phyloP scores from a whole-genome alignment of 2,888 invertebrate genomes.

The Stenolophus ochropezus region DNA sequence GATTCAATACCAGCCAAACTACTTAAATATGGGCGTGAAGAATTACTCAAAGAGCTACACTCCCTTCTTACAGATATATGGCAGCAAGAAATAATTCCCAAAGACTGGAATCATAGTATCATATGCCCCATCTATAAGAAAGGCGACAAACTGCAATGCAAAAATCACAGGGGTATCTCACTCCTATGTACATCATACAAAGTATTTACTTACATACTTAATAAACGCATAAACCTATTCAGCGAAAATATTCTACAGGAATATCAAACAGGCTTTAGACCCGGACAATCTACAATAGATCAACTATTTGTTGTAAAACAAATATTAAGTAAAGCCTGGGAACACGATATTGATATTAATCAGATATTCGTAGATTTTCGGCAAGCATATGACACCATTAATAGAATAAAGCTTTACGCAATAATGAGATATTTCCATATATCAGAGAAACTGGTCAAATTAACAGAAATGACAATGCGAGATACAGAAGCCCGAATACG shows the following conservation, averaged over 20 bases:
- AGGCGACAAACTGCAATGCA: neutral
- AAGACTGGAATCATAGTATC: neutral
- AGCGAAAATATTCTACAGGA: neutral
- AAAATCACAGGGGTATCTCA: neutral
- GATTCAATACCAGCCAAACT: conserved; percentile 12
- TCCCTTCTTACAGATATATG: neutral
- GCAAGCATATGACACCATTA: neutral
- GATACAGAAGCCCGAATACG: too few species aligned
- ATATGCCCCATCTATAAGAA: neutral
- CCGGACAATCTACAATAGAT: neutral
- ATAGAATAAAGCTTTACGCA: neutral
- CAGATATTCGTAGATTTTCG: neutral
- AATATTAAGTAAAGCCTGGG: neutral
- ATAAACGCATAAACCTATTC: neutral
- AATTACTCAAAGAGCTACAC: neutral
- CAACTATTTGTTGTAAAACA: conserved; percentile 7
- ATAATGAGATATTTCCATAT: neutral
- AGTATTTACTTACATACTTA: neutral
- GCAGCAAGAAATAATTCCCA: neutral
- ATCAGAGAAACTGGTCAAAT: neutral
- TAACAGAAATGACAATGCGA: neutral
- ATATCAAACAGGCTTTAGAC: neutral
- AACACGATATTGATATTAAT: neutral
- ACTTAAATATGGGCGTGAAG: neutral
- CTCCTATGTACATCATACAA: neutral